phyloP scores from a whole-genome alignment of 2,797 vertebrate genomes.

The Enteromius anoplus region DNA sequence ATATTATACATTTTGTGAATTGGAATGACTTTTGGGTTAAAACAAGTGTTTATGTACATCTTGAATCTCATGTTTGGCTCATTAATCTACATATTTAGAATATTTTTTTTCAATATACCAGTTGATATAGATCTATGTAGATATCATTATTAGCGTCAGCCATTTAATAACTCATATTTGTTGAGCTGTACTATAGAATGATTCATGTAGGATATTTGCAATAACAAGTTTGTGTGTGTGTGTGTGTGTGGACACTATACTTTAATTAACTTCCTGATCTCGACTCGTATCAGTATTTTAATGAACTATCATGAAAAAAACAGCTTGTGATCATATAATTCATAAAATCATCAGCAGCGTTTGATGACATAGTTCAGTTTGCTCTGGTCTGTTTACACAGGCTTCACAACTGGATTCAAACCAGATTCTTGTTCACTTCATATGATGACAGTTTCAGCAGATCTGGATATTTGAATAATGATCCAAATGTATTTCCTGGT shows the following conservation, averaged over 20 bases:
- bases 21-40: not conserved
- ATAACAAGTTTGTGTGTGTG: not conserved
- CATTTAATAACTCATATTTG: not conserved
- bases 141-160: not conserved
- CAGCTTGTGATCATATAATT: not conserved
- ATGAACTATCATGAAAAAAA: constrained; percentile 9
- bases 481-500: not conserved
- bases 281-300: not conserved
- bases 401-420: not conserved
- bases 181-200: not conserved
- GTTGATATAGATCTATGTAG: not conserved
- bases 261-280: not conserved
- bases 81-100: not conserved
- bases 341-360: not conserved
- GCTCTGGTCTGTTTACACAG: constrained; percentile 33
- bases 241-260: not conserved
- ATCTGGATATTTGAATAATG: not conserved
- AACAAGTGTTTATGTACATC: not conserved
- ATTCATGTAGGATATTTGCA: not conserved
- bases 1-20: not conserved
- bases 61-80: not conserved
- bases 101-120: not conserved
- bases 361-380: constrained; percentile 14
- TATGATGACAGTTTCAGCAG: not conserved
- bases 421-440: not conserved